A percentile compares a stretch with the other conserved stretches of the same genome.
Conservation (phyloP, 1,140 invertebrate species). For the Bathynomus jamesi region DNA sequence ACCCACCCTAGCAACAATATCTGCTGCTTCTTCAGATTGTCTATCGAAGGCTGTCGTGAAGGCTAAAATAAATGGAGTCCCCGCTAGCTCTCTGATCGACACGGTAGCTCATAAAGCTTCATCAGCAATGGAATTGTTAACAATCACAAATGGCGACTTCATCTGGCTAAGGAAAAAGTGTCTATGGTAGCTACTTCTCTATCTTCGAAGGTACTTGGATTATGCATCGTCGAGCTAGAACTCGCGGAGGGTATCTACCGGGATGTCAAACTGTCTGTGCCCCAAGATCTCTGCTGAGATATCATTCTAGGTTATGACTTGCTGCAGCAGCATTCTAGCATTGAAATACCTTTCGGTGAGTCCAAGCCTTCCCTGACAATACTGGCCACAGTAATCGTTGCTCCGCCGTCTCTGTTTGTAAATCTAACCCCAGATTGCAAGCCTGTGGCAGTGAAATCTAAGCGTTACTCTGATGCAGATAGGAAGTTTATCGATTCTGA, state of each 20-base stretch:
- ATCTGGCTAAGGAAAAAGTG: neutral
- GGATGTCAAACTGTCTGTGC: neutral
- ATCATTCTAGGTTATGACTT: too few species aligned
- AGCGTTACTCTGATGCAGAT: neutral
- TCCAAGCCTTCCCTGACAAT: neutral
- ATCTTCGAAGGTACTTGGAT: neutral
- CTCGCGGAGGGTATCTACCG: neutral
- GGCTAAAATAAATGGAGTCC: neutral
- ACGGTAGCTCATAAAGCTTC: neutral
- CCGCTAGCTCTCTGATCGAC: neutral
- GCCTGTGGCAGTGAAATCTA: constrained; percentile 5
- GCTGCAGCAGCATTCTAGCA: too few species aligned
- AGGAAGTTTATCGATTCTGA: neutral
- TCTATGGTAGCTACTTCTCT: neutral
- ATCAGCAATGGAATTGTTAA: neutral
- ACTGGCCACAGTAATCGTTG: neutral
- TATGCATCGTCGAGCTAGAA: neutral
- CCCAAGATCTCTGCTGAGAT: neutral
- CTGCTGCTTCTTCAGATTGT: neutral
- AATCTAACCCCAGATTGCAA: constrained; percentile 4
- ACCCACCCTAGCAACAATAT: neutral
- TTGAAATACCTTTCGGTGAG: neutral
- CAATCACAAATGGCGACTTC: neutral
- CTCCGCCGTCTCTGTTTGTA: neutral
- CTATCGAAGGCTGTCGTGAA: neutral